A percentile compares a stretch with the other conserved stretches of the same genome.
These are phyloP conservation scores for Tragopan temminckii DNA, from an alignment of 2,797 vertebrate species.

Conservation along the genomic window DNA sequence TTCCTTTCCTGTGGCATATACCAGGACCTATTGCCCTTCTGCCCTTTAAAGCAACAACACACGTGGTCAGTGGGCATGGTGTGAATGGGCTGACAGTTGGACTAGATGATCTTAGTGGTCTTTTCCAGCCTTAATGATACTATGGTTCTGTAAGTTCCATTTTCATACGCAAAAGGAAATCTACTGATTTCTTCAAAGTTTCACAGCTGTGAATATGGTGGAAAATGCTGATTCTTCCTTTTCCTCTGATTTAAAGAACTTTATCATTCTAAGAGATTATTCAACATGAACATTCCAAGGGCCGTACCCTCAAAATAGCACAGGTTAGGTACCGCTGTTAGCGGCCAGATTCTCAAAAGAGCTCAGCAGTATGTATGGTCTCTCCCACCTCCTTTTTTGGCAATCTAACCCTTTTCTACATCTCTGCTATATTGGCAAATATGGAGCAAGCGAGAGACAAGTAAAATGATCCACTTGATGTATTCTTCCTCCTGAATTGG, in stretches of 20 bases:
- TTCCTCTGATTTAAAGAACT: background rate
- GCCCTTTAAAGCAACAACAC: background rate
- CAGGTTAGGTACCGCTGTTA: background rate
- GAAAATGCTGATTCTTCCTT: background rate
- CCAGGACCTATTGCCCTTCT: background rate
- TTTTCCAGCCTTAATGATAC: too few relatives aligned
- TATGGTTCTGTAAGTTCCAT: background rate
- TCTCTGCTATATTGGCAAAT: background rate
- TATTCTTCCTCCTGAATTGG: background rate
- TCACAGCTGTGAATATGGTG: background rate
- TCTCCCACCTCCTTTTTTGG: accelerated
- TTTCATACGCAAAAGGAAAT: background rate
- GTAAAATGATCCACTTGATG: background rate
- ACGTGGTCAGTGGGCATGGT: too few relatives aligned
- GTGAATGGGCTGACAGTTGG: too few relatives aligned
- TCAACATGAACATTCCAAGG: background rate
- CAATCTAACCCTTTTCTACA: background rate
- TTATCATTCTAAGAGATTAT: background rate
- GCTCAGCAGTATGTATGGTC: background rate
- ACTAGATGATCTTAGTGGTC: too few relatives aligned
- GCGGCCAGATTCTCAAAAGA: background rate
- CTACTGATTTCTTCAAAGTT: background rate
- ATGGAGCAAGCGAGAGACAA: background rate
- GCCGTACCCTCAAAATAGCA: background rate
- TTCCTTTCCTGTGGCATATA: background rate